Percentiles rank a stretch among this genome's conserved stretches.
Conservation (phyloP, 2,113 vertebrate genomes). For the Xenopus laevis region DNA sequence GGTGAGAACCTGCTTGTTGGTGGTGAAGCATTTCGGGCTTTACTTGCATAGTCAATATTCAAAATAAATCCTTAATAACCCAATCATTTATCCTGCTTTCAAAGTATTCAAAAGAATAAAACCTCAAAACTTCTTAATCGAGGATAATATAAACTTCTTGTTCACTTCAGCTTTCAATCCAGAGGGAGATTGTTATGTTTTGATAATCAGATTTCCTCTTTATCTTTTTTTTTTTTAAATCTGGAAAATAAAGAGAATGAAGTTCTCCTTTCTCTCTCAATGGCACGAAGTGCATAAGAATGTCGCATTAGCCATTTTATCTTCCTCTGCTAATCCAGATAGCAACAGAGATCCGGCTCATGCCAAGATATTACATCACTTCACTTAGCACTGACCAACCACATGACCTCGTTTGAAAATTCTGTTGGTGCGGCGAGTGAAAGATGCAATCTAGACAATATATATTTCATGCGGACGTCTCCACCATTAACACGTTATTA, state of each 20-base stretch:
- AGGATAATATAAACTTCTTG: too few relatives aligned
- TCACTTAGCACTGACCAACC: slow-evolving; percentile 43
- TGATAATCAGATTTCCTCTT: neutral
- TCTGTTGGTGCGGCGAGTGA: slow-evolving; percentile 19
- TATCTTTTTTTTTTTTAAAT: too few relatives aligned
- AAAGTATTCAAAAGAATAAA: too few relatives aligned
- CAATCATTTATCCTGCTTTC: too few relatives aligned
- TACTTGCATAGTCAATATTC: too few relatives aligned
- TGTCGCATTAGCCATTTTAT: slow-evolving; percentile 8
- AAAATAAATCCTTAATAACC: too few relatives aligned
- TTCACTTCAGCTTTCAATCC: neutral
- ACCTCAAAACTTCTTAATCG: too few relatives aligned
- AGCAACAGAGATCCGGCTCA: slow-evolving; percentile 1
- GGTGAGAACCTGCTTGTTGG: too few relatives aligned
- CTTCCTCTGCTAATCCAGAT: slow-evolving; percentile 25
- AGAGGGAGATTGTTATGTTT: neutral
- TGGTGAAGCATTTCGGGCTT: too few relatives aligned
- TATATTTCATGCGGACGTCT: slow-evolving; percentile 42
- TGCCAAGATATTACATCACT: slow-evolving; percentile 45
- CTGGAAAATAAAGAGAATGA: neutral
- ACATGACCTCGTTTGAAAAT: slow-evolving; percentile 42
- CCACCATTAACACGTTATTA: slow-evolving; percentile 45
- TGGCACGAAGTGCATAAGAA: slow-evolving; percentile 19
- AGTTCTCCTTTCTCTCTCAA: slow-evolving; percentile 13
- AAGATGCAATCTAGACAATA: slow-evolving; percentile 44